phyloP scores from a whole-genome alignment of 2,888 invertebrate genomes.

The Tillus elongatus region DNA sequence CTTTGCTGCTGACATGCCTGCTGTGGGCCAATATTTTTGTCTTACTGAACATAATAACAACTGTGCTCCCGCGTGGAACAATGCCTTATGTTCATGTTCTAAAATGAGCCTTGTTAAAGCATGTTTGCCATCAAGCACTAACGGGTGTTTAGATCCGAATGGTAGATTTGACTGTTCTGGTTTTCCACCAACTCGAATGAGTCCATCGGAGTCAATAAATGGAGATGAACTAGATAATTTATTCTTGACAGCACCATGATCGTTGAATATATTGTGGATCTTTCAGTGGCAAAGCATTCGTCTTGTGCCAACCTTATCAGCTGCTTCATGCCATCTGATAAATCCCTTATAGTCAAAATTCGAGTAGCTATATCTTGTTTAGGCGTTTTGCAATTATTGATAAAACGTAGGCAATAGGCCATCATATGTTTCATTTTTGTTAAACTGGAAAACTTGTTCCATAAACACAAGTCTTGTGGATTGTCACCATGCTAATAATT shows the following conservation, averaged over 20 bases:
- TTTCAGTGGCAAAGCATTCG: background rate
- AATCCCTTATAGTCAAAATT: background rate
- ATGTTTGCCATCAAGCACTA: constrained; percentile 12
- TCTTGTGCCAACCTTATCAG: constrained; percentile 4
- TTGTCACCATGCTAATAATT: background rate
- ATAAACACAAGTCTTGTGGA: background rate
- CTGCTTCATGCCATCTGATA: background rate
- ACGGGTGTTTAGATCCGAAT: constrained; percentile 15
- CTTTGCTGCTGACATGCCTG: constrained; percentile 10
- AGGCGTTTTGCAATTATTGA: constrained; percentile 4
- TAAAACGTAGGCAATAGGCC: constrained; percentile 9
- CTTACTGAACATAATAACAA: constrained; percentile 19
- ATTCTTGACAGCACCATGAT: background rate
- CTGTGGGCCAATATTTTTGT: constrained; percentile 16
- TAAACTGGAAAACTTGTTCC: constrained; percentile 1
- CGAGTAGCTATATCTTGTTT: constrained; percentile 6
- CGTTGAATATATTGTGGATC: background rate
- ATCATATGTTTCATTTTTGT: background rate
- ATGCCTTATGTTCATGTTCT: constrained; percentile 13
- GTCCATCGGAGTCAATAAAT: constrained; percentile 8
- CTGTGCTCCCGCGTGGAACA: constrained; percentile 21
- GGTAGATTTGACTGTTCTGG: constrained; percentile 11
- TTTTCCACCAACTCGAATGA: constrained; percentile 15
- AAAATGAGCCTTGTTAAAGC: constrained; percentile 13
- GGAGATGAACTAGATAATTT: background rate